phyloP scores from a whole-genome alignment of 2,888 invertebrate genomes.

The Philonicus albiceps region DNA sequence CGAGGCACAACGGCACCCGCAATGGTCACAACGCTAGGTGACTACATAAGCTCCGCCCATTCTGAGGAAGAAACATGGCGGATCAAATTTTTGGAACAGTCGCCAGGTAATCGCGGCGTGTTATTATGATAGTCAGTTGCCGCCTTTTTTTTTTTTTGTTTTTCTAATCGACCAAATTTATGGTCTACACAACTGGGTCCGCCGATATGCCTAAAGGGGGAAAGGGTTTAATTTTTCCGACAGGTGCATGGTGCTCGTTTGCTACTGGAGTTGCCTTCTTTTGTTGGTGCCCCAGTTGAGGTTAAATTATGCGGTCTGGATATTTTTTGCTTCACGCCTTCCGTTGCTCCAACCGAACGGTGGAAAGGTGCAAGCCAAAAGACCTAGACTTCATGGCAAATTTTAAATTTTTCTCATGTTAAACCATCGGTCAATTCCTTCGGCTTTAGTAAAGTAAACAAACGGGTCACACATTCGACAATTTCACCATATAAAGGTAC shows the following conservation, averaged over 20 bases:
- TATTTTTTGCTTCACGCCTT: slow-evolving; percentile 28
- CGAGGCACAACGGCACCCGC: background rate
- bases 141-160: slow-evolving; percentile 30
- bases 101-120: slow-evolving; percentile 10
- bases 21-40: background rate
- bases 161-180: slow-evolving; percentile 25
- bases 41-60: slow-evolving; percentile 16
- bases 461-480: background rate
- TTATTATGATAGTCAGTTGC: slow-evolving; percentile 20
- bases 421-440: background rate
- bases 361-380: background rate
- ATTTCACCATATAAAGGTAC: background rate
- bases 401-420: background rate
- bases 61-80: slow-evolving; percentile 26
- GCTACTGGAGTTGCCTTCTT: slow-evolving; percentile 34
- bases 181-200: background rate
- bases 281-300: slow-evolving; percentile 14
- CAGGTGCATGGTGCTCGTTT: slow-evolving; percentile 28
- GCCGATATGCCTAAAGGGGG: background rate
- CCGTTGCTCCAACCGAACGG: background rate
- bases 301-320: slow-evolving; percentile 21
- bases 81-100: slow-evolving; percentile 21
- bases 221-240: background rate
- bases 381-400: background rate
- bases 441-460: background rate